Evolutionary conservation across 1,140 invertebrate species (phyloP).

Genomic region (Nasonia vitripennis): DNA sequence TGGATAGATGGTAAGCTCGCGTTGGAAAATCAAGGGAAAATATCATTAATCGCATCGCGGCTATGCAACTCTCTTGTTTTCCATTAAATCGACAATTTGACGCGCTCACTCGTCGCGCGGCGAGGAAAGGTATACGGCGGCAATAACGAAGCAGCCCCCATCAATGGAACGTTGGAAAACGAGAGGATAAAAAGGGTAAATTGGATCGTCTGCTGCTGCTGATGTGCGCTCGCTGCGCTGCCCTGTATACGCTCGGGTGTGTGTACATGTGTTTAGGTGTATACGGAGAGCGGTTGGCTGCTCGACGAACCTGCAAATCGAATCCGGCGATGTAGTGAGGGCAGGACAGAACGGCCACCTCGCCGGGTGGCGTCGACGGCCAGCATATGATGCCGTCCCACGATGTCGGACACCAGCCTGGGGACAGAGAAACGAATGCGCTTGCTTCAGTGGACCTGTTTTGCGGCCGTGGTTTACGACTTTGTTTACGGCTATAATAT

Average conservation of each 20-base stretch:
- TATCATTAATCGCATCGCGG: too few species aligned
- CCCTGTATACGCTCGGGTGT: neutral
- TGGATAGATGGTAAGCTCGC: too few species aligned
- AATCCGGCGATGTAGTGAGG: conserved; percentile 75
- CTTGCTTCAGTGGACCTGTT: neutral
- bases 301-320: conserved; percentile 66
- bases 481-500: too few species aligned
- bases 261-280: neutral
- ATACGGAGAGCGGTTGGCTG: neutral
- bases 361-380: conserved; percentile 73
- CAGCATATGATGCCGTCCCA: conserved; percentile 78
- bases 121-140: too few species aligned
- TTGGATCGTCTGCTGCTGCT: neutral
- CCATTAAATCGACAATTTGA: too few species aligned
- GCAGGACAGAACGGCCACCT: conserved; percentile 71
- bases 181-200: neutral
- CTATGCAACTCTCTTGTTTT: too few species aligned
- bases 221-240: neutral
- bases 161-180: too few species aligned
- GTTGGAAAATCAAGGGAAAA: too few species aligned
- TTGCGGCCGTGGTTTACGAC: too few species aligned
- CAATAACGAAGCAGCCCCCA: too few species aligned
- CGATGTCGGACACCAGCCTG: conserved; percentile 73
- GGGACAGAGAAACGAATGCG: conserved; percentile 41
- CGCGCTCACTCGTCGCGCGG: too few species aligned